Percentiles rank a stretch among this genome's conserved stretches.
These are phyloP conservation scores for Cerastoderma edule DNA, from an alignment of 2,888 invertebrate genomes.

Conservation along the genomic window DNA sequence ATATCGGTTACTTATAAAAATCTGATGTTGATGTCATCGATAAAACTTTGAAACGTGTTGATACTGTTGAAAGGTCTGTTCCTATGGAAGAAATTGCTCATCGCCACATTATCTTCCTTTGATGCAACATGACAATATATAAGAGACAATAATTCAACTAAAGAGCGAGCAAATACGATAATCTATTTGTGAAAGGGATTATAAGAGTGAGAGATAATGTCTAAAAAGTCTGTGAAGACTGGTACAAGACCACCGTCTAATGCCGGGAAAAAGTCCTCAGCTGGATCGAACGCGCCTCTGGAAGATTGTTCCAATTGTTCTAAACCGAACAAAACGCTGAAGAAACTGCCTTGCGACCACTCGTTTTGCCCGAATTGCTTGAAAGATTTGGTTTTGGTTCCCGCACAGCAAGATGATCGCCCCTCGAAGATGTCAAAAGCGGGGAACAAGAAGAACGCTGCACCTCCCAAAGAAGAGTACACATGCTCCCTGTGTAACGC, in stretches of 20 bases:
- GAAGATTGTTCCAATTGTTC: conserved; percentile 44
- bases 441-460: conserved; percentile 35
- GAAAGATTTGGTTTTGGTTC: conserved; percentile 27
- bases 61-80: no score
- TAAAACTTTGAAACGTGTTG: no score
- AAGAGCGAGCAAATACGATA: no score
- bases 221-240: background rate
- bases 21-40: no score
- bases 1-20: no score
- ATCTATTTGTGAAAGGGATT: no score
- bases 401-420: conserved; percentile 28
- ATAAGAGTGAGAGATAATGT: no score
- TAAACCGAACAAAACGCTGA: conserved; percentile 38
- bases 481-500: conserved; percentile 44
- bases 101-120: no score
- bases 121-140: no score
- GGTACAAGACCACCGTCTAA: conserved; percentile 3
- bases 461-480: conserved; percentile 33
- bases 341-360: conserved; percentile 45
- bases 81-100: no score
- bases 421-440: conserved; percentile 39
- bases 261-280: conserved; percentile 4
- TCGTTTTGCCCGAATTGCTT: conserved; percentile 47
- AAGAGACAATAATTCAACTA: no score
- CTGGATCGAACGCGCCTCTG: conserved; percentile 26